A percentile compares a stretch with the other conserved stretches of the same genome.
Evolutionary conservation across 2,888 invertebrate species (phyloP).

Genomic region (Chrysopilus asiliformis): DNA sequence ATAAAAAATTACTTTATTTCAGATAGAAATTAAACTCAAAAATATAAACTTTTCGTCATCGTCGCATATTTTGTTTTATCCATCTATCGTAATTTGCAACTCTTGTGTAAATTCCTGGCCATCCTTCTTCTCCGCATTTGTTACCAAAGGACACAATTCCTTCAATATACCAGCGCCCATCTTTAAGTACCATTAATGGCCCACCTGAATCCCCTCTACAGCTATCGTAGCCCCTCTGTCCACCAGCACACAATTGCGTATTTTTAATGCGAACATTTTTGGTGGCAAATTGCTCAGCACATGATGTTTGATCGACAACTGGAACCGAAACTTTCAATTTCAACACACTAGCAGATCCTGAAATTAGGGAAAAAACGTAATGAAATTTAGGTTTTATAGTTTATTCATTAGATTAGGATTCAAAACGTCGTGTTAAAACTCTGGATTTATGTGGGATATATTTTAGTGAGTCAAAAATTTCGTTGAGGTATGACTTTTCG

Average conservation of each 20-base stretch:
- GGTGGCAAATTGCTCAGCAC: constrained; percentile 29
- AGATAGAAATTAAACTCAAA: too few relatives aligned
- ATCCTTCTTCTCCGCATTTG: constrained; percentile 45
- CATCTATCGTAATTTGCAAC: constrained; percentile 45
- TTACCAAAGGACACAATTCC: constrained; percentile 57
- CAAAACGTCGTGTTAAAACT: too few relatives aligned
- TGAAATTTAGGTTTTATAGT: too few relatives aligned
- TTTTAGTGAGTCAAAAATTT: too few relatives aligned
- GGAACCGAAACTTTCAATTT: constrained; percentile 43
- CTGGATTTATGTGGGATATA: too few relatives aligned
- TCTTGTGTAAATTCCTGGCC: constrained; percentile 57
- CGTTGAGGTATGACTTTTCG: too few relatives aligned
- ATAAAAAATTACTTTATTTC: too few relatives aligned
- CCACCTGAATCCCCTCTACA: constrained; percentile 69
- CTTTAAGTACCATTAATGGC: constrained; percentile 48
- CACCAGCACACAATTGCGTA: constrained; percentile 55
- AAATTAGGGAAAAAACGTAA: too few relatives aligned
- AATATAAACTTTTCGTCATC: too few relatives aligned
- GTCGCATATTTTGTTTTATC: constrained; percentile 21
- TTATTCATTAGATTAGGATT: too few relatives aligned
- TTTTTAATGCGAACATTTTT: constrained; percentile 24
- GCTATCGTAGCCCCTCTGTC: constrained; percentile 50
- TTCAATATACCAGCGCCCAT: constrained; percentile 42
- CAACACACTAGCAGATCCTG: constrained; percentile 40
- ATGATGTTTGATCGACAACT: constrained; percentile 37